Evolutionary conservation across 2,113 vertebrate species (phyloP).

Genomic region (Forbesichthys papilliferus): DNA sequence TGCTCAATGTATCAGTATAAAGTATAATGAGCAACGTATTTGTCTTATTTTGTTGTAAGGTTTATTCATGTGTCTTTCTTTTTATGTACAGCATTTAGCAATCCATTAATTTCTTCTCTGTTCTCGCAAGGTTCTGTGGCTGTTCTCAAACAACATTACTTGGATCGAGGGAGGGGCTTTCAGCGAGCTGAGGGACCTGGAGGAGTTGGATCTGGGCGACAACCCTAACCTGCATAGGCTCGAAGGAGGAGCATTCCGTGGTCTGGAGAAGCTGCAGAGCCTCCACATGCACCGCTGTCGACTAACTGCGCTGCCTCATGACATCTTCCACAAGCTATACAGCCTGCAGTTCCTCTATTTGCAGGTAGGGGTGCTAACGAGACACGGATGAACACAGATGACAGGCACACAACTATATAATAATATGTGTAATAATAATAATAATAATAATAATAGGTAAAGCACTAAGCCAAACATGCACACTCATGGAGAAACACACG

Average conservation of each 20-base stretch:
- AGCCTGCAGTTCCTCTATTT: conserved; percentile 98
- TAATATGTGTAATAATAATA: too few species aligned
- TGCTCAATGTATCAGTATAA: too few species aligned
- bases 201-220: conserved; percentile 96
- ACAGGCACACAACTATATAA: not conserved
- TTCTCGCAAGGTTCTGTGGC: conserved; percentile 84
- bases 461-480: not conserved
- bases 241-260: conserved; percentile 91
- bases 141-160: conserved; percentile 97
- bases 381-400: not conserved
- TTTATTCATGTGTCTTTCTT: not conserved
- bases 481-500: not conserved
- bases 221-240: conserved; percentile 88
- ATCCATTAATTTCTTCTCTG: conserved; percentile 2
- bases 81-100: not conserved
- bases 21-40: too few species aligned
- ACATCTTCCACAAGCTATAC: conserved; percentile 91
- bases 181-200: conserved; percentile 91
- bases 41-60: not conserved
- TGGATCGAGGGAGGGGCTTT: conserved; percentile 94
- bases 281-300: conserved; percentile 94
- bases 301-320: conserved; percentile 87
- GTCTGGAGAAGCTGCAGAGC: conserved; percentile 92
- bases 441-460: too few species aligned
- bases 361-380: conserved; percentile 66